Evolutionary conservation across 2,888 invertebrate genomes (phyloP).

Genomic region (Rotaria sp.): DNA sequence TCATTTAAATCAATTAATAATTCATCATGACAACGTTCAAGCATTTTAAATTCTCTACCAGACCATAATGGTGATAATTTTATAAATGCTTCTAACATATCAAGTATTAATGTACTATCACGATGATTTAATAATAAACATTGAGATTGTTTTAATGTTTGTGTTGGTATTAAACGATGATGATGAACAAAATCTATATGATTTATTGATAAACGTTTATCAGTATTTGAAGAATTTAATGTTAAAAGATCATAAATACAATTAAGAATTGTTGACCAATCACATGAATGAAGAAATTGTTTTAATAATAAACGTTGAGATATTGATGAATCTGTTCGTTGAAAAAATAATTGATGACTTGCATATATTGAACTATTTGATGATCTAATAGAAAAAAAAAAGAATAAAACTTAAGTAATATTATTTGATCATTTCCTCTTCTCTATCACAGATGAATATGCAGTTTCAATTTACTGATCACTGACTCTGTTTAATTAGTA

Average conservation of each 20-base stretch:
- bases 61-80: constrained; percentile 12
- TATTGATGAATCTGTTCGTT: neutral
- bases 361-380: neutral
- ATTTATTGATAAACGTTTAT: neutral
- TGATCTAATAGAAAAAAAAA: neutral
- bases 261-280: constrained; percentile 11
- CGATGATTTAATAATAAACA: neutral
- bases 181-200: neutral
- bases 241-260: neutral
- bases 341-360: neutral
- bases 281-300: constrained; percentile 26
- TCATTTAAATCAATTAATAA: constrained; percentile 5
- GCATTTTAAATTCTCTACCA: constrained; percentile 26
- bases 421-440: too few species aligned
- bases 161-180: neutral
- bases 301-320: constrained; percentile 26
- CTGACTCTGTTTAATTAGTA: too few species aligned
- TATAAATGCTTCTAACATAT: constrained; percentile 15
- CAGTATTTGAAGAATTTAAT: neutral
- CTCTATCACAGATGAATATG: too few species aligned
- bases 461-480: too few species aligned
- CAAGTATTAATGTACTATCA: constrained; percentile 12
- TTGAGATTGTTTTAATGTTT: neutral
- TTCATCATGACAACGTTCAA: constrained; percentile 23
- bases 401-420: neutral